Percentiles rank a stretch among this genome's conserved stretches.
phyloP scores from a whole-genome alignment of 1,140 invertebrate species.

The Achroia grisella region DNA sequence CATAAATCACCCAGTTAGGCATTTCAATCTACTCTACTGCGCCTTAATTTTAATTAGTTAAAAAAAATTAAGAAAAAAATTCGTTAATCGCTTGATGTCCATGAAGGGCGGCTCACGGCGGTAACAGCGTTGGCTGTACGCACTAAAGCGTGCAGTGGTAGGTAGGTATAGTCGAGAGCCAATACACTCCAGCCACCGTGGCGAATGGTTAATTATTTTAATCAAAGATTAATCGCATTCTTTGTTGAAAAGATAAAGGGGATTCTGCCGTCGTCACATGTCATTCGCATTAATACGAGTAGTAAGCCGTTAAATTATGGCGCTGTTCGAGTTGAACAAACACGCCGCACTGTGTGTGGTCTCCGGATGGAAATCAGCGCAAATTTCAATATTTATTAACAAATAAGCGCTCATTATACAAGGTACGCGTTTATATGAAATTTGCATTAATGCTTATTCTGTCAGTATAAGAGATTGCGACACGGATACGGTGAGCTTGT shows the following conservation, averaged over 20 bases:
- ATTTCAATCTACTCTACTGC: no score
- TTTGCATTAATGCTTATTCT: not conserved
- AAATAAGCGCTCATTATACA: slow-evolving; percentile 41
- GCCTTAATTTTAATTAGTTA: not conserved
- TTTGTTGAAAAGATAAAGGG: slow-evolving; percentile 27
- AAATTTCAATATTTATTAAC: slow-evolving; percentile 62
- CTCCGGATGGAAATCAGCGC: slow-evolving; percentile 31
- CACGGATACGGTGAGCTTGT: no score
- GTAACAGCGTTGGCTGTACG: not conserved
- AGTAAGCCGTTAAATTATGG: slow-evolving; percentile 42
- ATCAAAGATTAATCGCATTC: slow-evolving; percentile 40
- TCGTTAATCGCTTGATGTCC: not conserved
- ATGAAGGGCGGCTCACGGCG: not conserved
- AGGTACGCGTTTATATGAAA: slow-evolving; percentile 24
- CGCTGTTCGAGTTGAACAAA: slow-evolving; percentile 27
- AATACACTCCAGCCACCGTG: slow-evolving; percentile 10
- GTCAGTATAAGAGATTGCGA: no score
- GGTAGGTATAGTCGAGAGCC: not conserved
- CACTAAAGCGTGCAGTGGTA: not conserved
- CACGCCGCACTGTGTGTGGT: slow-evolving; percentile 50
- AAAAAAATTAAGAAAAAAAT: not conserved
- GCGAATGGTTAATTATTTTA: slow-evolving; percentile 45
- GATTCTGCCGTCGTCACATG: slow-evolving; percentile 28
- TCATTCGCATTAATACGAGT: slow-evolving; percentile 21
- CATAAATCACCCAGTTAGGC: no score